A percentile compares a stretch with the other conserved stretches of the same genome.
phyloP scores from a whole-genome alignment of 2,797 vertebrate genomes.

The Rallus crepitans region DNA sequence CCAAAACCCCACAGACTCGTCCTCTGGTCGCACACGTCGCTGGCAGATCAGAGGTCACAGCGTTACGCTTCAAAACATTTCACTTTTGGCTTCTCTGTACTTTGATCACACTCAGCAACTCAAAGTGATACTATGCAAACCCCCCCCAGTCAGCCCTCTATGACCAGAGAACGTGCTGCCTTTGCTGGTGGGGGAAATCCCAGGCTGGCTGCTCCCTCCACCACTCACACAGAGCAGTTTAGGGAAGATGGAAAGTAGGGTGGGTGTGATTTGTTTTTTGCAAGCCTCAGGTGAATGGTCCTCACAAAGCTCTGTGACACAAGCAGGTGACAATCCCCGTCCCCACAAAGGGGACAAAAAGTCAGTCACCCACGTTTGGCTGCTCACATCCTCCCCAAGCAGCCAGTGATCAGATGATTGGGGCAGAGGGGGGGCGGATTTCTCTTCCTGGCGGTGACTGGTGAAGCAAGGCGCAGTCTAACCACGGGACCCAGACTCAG shows the following conservation, averaged over 20 bases:
- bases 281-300: not conserved
- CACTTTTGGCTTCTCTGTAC: not conserved
- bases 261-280: no score
- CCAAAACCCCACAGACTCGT: fast-evolving
- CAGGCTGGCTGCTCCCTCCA: not conserved
- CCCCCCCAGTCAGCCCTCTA: not conserved
- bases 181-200: not conserved
- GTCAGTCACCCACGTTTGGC: not conserved
- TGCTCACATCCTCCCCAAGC: not conserved
- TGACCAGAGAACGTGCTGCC: fast-evolving
- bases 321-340: fast-evolving
- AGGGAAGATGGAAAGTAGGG: fast-evolving
- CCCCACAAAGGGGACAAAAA: not conserved
- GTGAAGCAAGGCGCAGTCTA: not conserved
- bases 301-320: fast-evolving
- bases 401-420: fast-evolving
- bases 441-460: fast-evolving
- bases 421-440: fast-evolving
- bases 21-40: not conserved
- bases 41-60: not conserved
- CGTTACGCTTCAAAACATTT: fast-evolving
- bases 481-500: not conserved
- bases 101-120: not conserved
- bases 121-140: not conserved
- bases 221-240: fast-evolving